Conservation (phyloP, 2,113 vertebrate species). For the Mugil cephalus region DNA sequence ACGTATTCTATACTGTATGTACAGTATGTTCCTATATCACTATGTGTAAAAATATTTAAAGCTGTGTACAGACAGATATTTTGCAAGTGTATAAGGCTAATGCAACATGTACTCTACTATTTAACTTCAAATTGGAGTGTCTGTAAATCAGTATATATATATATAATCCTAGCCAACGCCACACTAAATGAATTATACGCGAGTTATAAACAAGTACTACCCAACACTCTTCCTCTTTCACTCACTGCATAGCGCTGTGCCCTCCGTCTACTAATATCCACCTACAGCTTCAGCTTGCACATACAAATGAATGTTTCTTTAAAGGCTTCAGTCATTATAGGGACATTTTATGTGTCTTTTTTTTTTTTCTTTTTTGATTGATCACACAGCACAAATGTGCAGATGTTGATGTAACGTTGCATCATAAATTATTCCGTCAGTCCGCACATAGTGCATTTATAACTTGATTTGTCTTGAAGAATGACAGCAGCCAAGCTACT, state of each 20-base stretch:
- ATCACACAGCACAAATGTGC: slow-evolving; percentile 27
- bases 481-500: not conserved
- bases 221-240: slow-evolving; percentile 32
- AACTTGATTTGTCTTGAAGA: not conserved
- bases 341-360: slow-evolving; percentile 10
- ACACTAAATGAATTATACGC: slow-evolving; percentile 47
- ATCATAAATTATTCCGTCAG: not conserved
- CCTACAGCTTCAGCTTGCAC: not conserved
- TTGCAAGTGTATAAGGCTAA: slow-evolving; percentile 74
- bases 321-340: slow-evolving; percentile 6
- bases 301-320: slow-evolving; percentile 20
- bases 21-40: slow-evolving; percentile 62
- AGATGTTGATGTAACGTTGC: slow-evolving; percentile 1
- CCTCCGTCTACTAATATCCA: slow-evolving; percentile 33
- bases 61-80: slow-evolving; percentile 77
- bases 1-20: slow-evolving; percentile 65
- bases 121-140: slow-evolving; percentile 76
- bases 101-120: slow-evolving; percentile 67
- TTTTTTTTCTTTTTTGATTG: slow-evolving; percentile 25
- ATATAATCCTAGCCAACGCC: slow-evolving; percentile 41
- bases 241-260: slow-evolving; percentile 21
- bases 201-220: slow-evolving; percentile 40
- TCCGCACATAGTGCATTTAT: not conserved
- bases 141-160: slow-evolving; percentile 67
- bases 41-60: slow-evolving; percentile 74